phyloP scores from a whole-genome alignment of 2,888 invertebrate genomes.

The Lithophane semibrunnea region DNA sequence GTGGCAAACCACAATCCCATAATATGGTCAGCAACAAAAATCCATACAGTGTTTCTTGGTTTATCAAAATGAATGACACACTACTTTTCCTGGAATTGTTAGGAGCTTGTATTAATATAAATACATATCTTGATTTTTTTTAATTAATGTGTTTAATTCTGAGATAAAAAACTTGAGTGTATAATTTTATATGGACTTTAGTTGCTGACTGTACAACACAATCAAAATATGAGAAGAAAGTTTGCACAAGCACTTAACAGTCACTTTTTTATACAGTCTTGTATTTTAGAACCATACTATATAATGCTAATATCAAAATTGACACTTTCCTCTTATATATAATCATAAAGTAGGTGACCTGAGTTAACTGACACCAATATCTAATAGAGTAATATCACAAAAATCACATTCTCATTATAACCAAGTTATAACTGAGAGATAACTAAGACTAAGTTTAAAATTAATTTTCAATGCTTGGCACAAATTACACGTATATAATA shows the following conservation, averaged over 20 bases:
- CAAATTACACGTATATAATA: background rate
- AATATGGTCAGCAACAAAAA: background rate
- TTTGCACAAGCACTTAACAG: background rate
- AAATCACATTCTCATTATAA: slow-evolving; percentile 4
- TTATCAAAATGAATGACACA: background rate
- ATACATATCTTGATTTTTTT: background rate
- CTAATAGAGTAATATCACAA: slow-evolving; percentile 16
- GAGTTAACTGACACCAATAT: background rate
- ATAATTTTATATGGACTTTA: too few relatives aligned
- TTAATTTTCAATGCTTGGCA: background rate
- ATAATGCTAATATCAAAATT: background rate
- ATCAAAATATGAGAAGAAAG: background rate
- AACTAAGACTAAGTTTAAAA: background rate
- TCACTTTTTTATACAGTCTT: background rate
- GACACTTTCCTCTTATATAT: background rate
- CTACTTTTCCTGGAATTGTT: background rate
- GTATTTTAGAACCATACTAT: background rate
- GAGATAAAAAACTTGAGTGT: background rate
- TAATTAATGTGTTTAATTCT: background rate
- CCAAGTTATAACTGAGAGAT: background rate
- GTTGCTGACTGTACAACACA: background rate
- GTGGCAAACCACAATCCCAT: background rate
- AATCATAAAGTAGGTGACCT: background rate
- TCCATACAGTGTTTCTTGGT: background rate
- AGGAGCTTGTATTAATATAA: background rate